Conservation (phyloP, 2,797 vertebrate species). For the Neomorphus geoffroyi region DNA sequence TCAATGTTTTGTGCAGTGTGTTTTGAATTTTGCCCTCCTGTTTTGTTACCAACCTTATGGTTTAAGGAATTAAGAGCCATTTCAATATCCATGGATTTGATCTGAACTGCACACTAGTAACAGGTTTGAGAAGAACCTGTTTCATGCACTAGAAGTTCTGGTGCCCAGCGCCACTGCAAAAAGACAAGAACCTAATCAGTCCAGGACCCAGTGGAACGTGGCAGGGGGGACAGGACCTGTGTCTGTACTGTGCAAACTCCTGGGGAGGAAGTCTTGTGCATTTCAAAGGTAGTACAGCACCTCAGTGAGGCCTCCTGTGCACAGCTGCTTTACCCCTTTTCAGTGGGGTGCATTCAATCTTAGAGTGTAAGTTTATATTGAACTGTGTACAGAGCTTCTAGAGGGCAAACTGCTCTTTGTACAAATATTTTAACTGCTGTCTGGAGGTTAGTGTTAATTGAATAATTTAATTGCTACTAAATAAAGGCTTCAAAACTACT, state of each 20-base stretch:
- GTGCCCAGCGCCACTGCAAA: slow-evolving; percentile 41
- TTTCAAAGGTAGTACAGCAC: slow-evolving; percentile 64
- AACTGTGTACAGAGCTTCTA: slow-evolving; percentile 61
- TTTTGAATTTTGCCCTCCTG: slow-evolving; percentile 59
- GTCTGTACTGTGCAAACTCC: slow-evolving; percentile 42
- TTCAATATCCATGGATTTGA: slow-evolving; percentile 41
- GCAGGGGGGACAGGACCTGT: not conserved
- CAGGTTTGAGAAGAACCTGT: slow-evolving; percentile 49
- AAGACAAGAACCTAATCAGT: slow-evolving; percentile 26
- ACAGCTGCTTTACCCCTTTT: slow-evolving; percentile 77
- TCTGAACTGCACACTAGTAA: slow-evolving; percentile 60
- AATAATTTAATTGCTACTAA: slow-evolving; percentile 88
- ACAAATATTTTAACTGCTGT: slow-evolving; percentile 76
- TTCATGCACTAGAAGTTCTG: slow-evolving; percentile 56
- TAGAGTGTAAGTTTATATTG: slow-evolving; percentile 52
- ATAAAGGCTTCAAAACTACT: slow-evolving; percentile 85
- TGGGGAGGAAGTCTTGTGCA: slow-evolving; percentile 47
- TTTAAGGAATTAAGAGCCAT: slow-evolving; percentile 72
- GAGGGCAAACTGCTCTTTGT: slow-evolving; percentile 68
- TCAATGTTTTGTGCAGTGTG: slow-evolving; percentile 64
- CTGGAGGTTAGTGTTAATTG: slow-evolving; percentile 76
- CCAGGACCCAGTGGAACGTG: not conserved
- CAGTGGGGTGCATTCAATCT: slow-evolving; percentile 71
- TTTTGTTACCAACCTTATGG: slow-evolving; percentile 57
- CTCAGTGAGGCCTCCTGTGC: slow-evolving; percentile 69